These are phyloP conservation scores for Manduca sexta DNA, from an alignment of 1,140 invertebrate genomes.

Conservation along the genomic window DNA sequence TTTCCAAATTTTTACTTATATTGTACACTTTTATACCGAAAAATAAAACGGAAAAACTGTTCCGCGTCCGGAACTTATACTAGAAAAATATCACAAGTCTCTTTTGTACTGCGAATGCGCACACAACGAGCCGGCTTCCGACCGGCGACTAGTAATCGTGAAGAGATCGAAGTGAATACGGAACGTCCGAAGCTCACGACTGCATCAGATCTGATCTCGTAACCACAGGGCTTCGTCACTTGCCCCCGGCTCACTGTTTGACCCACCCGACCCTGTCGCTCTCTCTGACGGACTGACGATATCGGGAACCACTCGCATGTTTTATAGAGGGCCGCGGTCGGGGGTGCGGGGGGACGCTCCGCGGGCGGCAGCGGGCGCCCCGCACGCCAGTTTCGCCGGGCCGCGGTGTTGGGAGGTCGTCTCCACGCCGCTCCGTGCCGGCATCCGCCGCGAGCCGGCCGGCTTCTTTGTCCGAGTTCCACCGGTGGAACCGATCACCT, in stretches of 20 bases:
- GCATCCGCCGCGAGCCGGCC: slow-evolving; percentile 40
- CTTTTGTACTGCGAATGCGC: slow-evolving; percentile 71
- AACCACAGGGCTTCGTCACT: slow-evolving; percentile 65
- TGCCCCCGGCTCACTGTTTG: slow-evolving; percentile 52
- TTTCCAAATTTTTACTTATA: slow-evolving; percentile 73
- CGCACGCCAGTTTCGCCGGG: slow-evolving; percentile 48
- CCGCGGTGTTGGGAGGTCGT: slow-evolving; percentile 31
- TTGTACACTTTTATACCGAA: slow-evolving; percentile 69
- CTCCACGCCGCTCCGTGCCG: slow-evolving; percentile 33
- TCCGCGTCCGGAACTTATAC: slow-evolving; percentile 60
- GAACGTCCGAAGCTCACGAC: slow-evolving; percentile 55
- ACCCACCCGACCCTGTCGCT: slow-evolving; percentile 65
- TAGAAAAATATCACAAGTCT: slow-evolving; percentile 74
- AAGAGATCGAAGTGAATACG: slow-evolving; percentile 61
- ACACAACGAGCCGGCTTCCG: slow-evolving; percentile 46
- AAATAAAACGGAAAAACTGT: slow-evolving; percentile 42
- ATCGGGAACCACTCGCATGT: slow-evolving; percentile 27
- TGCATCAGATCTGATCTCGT: slow-evolving; percentile 70
- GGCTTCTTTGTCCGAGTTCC: slow-evolving; percentile 56
- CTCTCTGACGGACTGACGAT: slow-evolving; percentile 63
- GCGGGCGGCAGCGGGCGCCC: slow-evolving; percentile 52
- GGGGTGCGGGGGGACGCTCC: slow-evolving; percentile 43
- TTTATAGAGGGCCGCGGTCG: slow-evolving; percentile 53
- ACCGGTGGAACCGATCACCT: slow-evolving; percentile 2
- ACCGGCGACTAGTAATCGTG: slow-evolving; percentile 59